Evolutionary conservation across 2,797 vertebrate genomes (phyloP), one percentile per base, ranked within the genome.

Genomic region (Synaphobranchus kaupii): DNA sequence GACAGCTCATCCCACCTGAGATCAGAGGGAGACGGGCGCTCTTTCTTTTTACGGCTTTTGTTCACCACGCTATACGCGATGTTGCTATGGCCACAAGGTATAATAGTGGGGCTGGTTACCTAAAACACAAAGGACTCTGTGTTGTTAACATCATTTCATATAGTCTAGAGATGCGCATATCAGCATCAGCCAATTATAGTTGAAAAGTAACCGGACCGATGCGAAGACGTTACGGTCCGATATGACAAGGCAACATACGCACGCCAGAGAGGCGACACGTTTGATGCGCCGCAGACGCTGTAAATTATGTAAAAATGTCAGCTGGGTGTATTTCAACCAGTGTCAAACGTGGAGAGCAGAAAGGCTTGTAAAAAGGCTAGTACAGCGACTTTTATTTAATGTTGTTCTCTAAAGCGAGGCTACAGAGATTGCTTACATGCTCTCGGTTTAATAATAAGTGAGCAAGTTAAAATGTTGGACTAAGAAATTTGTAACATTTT

Each of bases 1-100:
- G 22, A 1, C 39, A 20, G 39, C 8, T 76, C 17, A 34, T 76
- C 3, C 73, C 31, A 22, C 50, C 22, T 10, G 48, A 83, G 47
- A 83, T 83, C 80, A 28, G 22, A 83, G n/a, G 47, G 7, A 50
- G 9, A 20, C 3, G 80, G 50, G 47, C 12, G 10, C 39, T 50
- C 22, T 83, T 52, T 83, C 78, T 83, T 83, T 20, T 52, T 50
- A 83, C 8, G 25, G n/a, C 50, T 83, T 83, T 50, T 83, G 80
- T 83, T 83, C 50, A 28, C 50, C n/a, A 83, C 31, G n/a, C 52
- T 54, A 83, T n/a, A 48, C 22, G 39, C 13, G 22, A 50, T 52
- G 80, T 83, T 83, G 80, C 80, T 28, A 83, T 83, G 80, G 80
- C 22, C 48, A 83, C 47, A 4, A 83, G 68, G 3, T n/a, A 25